Evolutionary conservation across 2,797 vertebrate genomes (phyloP).

Genomic region (Orientallactaga sibirica): DNA sequence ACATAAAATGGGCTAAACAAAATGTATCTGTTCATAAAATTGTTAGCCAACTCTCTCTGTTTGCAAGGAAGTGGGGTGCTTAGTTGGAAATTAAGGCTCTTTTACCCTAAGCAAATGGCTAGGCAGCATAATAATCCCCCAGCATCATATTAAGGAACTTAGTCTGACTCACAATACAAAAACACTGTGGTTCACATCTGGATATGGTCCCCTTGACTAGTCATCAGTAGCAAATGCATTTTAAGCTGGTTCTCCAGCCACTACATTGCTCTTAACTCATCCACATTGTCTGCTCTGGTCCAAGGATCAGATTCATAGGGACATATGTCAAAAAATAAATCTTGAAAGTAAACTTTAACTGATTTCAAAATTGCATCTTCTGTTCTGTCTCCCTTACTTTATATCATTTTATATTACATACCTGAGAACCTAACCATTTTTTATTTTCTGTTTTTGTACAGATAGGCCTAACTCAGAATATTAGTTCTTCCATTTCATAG

Average conservation of each 20-base stretch:
- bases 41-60: background rate
- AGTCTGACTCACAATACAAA: background rate
- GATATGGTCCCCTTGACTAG: background rate
- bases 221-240: slow-evolving; percentile 36
- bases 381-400: slow-evolving; percentile 18
- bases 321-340: slow-evolving; percentile 50
- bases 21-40: slow-evolving; percentile 30
- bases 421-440: slow-evolving; percentile 52
- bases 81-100: slow-evolving; percentile 20
- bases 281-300: slow-evolving; percentile 20
- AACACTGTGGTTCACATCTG: background rate
- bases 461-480: slow-evolving; percentile 28
- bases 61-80: background rate
- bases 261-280: slow-evolving; percentile 39
- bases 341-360: slow-evolving; percentile 43
- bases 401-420: slow-evolving; percentile 21
- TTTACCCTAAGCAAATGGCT: slow-evolving; percentile 32
- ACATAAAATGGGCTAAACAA: background rate
- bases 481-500: slow-evolving; percentile 5
- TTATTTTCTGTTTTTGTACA: slow-evolving; percentile 50
- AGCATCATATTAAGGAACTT: slow-evolving; percentile 24
- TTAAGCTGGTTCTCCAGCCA: slow-evolving; percentile 32
- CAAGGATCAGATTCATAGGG: slow-evolving; percentile 25
- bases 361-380: slow-evolving; percentile 62
- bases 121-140: background rate